These are phyloP conservation scores for Delichon dasypus DNA, from an alignment of 2,797 vertebrate species.

Conservation along the genomic window DNA sequence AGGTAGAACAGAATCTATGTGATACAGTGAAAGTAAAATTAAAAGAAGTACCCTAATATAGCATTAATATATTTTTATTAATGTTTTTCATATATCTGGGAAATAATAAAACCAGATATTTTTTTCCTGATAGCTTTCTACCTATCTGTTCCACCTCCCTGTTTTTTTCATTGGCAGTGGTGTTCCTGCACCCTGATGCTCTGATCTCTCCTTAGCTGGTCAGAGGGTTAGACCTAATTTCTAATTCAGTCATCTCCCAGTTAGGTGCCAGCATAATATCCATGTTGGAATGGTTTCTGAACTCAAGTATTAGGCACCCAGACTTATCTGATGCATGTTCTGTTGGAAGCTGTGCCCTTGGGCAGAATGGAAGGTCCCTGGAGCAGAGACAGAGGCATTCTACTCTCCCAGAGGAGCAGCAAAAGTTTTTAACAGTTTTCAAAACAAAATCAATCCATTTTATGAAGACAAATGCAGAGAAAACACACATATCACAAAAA, in stretches of 20 bases:
- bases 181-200: neutral
- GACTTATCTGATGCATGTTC: neutral
- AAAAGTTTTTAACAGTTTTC: neutral
- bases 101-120: neutral
- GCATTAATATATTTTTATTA: neutral
- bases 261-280: neutral
- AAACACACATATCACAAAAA: neutral
- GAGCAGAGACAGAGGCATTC: neutral
- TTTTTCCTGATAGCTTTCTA: neutral
- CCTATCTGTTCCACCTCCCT: neutral
- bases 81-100: neutral
- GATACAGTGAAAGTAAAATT: neutral
- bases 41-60: neutral
- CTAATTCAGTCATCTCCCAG: neutral
- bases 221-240: neutral
- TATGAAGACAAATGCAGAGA: neutral
- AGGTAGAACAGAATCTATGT: neutral
- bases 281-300: neutral
- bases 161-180: neutral
- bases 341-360: neutral
- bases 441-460: neutral
- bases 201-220: neutral
- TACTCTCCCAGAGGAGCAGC: neutral
- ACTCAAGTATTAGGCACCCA: neutral
- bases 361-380: neutral